Evolutionary conservation across 2,797 vertebrate species (phyloP), one percentile per base, ranked within the genome.

Genomic region (Galaxias olidus): DNA sequence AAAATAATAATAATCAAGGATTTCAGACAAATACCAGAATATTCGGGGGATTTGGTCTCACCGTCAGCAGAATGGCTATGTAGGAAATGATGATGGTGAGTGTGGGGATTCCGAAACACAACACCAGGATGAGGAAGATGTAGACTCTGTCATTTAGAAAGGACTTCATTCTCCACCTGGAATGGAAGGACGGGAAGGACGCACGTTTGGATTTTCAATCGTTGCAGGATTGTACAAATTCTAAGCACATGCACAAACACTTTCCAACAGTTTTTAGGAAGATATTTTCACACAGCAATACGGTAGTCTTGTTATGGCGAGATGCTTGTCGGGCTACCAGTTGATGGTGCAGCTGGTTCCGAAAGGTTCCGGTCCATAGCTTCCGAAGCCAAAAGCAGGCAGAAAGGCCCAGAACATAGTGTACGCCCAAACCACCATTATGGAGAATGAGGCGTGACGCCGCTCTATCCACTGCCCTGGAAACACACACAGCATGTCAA

Each of bases 321-420:
- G 9, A 42, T 15, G 9, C 9, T 15, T 58, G 70, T 79, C 81
- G 10, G 13, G 61, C 69, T 83, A 84, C 83, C 82, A 86, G 74
- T 85, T 80, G 63, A 88, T 82, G 50, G 84, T 88, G 73, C 85
- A 88, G 77, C 84, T 88, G 53, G 75, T 86, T 18, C 85, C 84
- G 65, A 79, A 87, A 4, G 87, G 85, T 59, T 89, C 84, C 56
- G 84, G 77, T 66, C 82, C 79, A 6, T 90, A 89, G 58, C 78
- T 86, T 50, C 86, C 85, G 57, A 90, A 87, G 9, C 84, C 84
- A 60, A 90, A 77, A 10, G 61, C 71, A 30, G 88, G 84, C 20
- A 90, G 79, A 10, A 52, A 50, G 15, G 86, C 83, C 86, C 87
- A 86, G 69, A 84, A 79, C 1, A 76, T 13, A 0, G 83, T 83